Base-by-base conservation (phyloP, 2,113 vertebrate species). In the Gobio gobio region DNA sequence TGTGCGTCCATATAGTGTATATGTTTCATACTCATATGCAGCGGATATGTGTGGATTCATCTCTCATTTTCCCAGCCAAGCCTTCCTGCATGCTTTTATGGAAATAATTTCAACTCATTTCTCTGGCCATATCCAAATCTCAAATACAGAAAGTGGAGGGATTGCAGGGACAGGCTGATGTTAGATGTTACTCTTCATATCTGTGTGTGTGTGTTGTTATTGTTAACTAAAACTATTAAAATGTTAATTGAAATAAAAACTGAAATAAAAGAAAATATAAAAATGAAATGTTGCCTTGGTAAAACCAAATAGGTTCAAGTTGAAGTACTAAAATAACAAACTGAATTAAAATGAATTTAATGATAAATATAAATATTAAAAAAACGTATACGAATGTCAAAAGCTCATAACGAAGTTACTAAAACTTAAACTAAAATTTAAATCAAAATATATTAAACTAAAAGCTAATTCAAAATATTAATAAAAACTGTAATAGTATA, bases 111-210 rank as follows among this genome's bases (percentile, higher is more conserved):
- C n/a, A 61, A 20, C 16, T 54, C 10, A 12, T 3, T 73, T 72
- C 5, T 68, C 64, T 36, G 18, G 64, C 51, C 10, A 20, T 16
- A 40, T 73, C n/a, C 5, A 45, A 7, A 76, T 33, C 49, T 77
- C 33, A 58, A n/a, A 24, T 8, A 45, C 24, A 87, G 70, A 61
- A 78, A 59, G 72, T 83, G 49, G 16, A 87, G 82, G 12, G 29
- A 77, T 77, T 77, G 59, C 78, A 85, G 36, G 24, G 45, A 56
- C 66, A 81, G 77, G 29, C 49, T 87, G 76, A 84, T 40, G 45
- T 84, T 81, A 83, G 26, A 59, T 47, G 51, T 26, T 78, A 43
- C 64, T 74, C 18, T 51, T 9, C 10, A 59, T 24, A 59, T 59
- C 4, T 8, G 20, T 68, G n/a, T n/a, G n/a, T n/a, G n/a, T n/a